These are phyloP conservation scores for Sebastiscus tertius DNA, from an alignment of 2,797 vertebrate species.

Conservation along the genomic window DNA sequence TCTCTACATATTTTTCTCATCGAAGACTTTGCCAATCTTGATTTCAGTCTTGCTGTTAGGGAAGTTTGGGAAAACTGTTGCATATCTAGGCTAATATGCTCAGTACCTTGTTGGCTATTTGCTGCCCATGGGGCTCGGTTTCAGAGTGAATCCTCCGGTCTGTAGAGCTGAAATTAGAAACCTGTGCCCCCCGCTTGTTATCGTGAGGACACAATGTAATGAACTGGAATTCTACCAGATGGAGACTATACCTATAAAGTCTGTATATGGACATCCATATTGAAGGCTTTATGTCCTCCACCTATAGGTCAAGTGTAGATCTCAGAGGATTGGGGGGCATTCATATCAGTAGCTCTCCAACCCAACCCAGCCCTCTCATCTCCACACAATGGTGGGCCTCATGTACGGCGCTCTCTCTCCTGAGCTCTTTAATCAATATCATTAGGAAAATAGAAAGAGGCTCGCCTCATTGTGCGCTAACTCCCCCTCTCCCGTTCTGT, in stretches of 20 bases:
- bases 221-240: constrained; percentile 10
- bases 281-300: constrained; percentile 47
- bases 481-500: constrained; percentile 45
- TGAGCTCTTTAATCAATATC: constrained; percentile 77
- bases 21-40: background rate
- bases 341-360: constrained; percentile 58
- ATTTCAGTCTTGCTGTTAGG: background rate
- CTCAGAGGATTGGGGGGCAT: constrained; percentile 46
- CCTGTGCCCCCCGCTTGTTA: background rate
- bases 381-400: constrained; percentile 69
- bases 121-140: background rate
- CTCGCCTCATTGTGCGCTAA: constrained; percentile 58
- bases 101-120: background rate
- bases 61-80: background rate
- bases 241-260: constrained; percentile 13
- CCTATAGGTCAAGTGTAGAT: constrained; percentile 65
- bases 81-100: background rate
- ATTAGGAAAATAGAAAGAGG: constrained; percentile 61
- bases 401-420: constrained; percentile 48
- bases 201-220: background rate
- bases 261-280: constrained; percentile 12
- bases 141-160: background rate
- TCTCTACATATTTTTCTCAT: background rate
- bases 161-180: constrained; percentile 15
- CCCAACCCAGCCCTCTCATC: constrained; percentile 61